phyloP scores from a whole-genome alignment of 2,113 vertebrate species.

The Charina bottae region DNA sequence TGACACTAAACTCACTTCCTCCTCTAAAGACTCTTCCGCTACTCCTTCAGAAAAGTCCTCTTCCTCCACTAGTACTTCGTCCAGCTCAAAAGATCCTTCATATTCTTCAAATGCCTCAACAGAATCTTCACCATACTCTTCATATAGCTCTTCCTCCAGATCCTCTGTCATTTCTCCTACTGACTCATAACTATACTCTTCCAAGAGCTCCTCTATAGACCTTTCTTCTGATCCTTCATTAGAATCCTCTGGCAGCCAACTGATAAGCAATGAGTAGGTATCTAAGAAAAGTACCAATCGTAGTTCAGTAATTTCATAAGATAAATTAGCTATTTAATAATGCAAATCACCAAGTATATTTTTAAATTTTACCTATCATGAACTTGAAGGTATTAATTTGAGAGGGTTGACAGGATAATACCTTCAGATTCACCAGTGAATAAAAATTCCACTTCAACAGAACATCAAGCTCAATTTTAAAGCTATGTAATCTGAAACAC shows the following conservation, averaged over 20 bases:
- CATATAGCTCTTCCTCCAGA: slow-evolving; percentile 44
- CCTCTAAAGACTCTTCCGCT: not conserved
- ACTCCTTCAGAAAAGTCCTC: slow-evolving; percentile 1
- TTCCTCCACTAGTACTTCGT: not conserved
- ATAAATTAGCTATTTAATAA: not conserved
- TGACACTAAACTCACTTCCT: slow-evolving; percentile 24
- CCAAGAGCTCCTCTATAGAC: slow-evolving; percentile 45
- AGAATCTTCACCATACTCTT: slow-evolving; percentile 32
- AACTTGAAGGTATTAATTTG: not conserved
- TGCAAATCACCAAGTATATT: not conserved
- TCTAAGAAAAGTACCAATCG: slow-evolving; percentile 23
- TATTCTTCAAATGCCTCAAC: not conserved
- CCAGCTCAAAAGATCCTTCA: not conserved
- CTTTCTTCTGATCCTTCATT: slow-evolving; percentile 35
- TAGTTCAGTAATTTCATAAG: not conserved
- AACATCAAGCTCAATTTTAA: not conserved
- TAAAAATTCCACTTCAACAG: not conserved
- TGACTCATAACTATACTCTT: slow-evolving; percentile 32
- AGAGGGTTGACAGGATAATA: not conserved
- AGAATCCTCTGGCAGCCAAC: slow-evolving; percentile 41
- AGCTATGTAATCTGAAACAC: not conserved
- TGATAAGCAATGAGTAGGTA: slow-evolving; percentile 50
- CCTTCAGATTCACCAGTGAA: not conserved
- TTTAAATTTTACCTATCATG: not conserved
- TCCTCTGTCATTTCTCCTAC: slow-evolving; percentile 29